These are phyloP conservation scores for Melanotaenia pygmaea DNA, from an alignment of 2,797 vertebrate genomes.

Conservation along the genomic window DNA sequence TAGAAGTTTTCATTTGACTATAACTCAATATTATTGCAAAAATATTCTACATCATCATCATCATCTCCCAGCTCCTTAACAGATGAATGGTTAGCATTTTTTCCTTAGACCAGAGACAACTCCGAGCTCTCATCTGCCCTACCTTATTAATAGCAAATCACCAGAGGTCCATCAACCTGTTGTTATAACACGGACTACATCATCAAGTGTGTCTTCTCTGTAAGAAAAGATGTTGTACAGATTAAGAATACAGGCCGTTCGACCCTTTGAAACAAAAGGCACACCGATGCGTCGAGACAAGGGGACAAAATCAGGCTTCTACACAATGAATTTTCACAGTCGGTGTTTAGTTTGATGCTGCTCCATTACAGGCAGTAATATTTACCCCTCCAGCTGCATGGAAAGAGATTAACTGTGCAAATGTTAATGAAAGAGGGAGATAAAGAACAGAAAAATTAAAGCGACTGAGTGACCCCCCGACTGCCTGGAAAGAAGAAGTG, in stretches of 20 bases:
- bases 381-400: constrained; percentile 58
- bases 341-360: constrained; percentile 27
- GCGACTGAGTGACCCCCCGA: constrained; percentile 30
- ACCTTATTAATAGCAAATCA: constrained; percentile 9
- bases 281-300: constrained; percentile 29
- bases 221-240: constrained; percentile 19
- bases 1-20: background rate
- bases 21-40: background rate
- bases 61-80: background rate
- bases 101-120: background rate
- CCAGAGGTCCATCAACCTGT: background rate
- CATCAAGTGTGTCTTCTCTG: background rate
- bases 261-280: background rate
- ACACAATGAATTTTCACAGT: constrained; percentile 48
- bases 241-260: constrained; percentile 5
- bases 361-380: constrained; percentile 46
- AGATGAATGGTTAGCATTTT: background rate
- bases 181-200: constrained; percentile 3
- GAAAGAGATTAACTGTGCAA: constrained; percentile 66
- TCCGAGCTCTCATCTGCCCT: background rate
- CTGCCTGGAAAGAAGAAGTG: constrained; percentile 40
- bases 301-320: constrained; percentile 31
- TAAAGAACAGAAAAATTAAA: constrained; percentile 39
- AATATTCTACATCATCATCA: background rate
- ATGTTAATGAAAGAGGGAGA: constrained; percentile 64